These are phyloP conservation scores for Nyctalus aviator DNA, from an alignment of 2,797 vertebrate species.

Conservation along the genomic window DNA sequence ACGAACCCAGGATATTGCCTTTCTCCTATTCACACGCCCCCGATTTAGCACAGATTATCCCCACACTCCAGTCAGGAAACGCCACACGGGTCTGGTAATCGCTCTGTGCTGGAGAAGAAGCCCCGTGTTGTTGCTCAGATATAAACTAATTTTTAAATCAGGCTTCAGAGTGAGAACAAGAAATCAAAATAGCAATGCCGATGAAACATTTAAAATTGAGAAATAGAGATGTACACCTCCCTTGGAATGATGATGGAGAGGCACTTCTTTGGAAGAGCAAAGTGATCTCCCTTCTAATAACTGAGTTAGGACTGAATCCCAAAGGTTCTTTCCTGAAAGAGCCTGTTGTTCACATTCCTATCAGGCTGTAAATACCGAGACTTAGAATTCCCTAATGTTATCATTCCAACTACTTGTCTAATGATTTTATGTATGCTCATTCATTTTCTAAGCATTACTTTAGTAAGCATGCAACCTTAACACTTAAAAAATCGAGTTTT, in stretches of 20 bases:
- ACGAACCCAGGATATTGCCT: background rate
- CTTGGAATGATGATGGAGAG: background rate
- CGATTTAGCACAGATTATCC: background rate
- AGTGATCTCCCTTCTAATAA: background rate
- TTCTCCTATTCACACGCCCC: background rate
- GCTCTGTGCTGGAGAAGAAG: background rate
- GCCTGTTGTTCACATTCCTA: background rate
- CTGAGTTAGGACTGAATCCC: background rate
- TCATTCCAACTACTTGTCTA: background rate
- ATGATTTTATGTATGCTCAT: background rate
- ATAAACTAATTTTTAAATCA: slow-evolving; percentile 35
- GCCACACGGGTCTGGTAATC: background rate
- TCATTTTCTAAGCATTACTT: background rate
- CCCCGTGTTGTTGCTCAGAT: background rate
- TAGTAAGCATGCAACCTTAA: background rate
- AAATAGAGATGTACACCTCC: background rate
- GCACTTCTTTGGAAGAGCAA: background rate
- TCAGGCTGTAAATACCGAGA: background rate
- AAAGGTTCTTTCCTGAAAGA: background rate
- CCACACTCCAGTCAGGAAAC: background rate
- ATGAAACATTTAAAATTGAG: background rate
- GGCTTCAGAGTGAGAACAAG: slow-evolving; percentile 1
- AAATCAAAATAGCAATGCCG: background rate
- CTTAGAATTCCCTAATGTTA: slow-evolving; percentile 33
- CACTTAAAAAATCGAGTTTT: slow-evolving; percentile 5